These are phyloP conservation scores for Nipponacmea schrenckii DNA, from an alignment of 2,888 invertebrate species.

Conservation along the genomic window DNA sequence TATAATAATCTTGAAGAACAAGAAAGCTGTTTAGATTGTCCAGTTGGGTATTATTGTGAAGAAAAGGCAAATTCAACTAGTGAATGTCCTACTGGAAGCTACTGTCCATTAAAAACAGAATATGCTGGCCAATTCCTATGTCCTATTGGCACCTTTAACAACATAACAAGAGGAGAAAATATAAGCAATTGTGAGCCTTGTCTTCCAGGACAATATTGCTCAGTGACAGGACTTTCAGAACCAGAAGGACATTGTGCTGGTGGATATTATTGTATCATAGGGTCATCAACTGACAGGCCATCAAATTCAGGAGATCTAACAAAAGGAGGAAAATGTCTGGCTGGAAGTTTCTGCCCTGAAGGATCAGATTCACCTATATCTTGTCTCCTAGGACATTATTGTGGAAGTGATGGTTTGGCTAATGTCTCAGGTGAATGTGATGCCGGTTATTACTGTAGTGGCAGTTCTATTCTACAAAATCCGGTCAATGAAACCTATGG, in stretches of 20 bases:
- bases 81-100: slow-evolving; percentile 58
- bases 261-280: slow-evolving; percentile 62
- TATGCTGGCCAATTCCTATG: slow-evolving; percentile 59
- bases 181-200: slow-evolving; percentile 53
- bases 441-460: slow-evolving; percentile 61
- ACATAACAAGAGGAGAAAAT: slow-evolving; percentile 44
- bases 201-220: slow-evolving; percentile 61
- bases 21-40: slow-evolving; percentile 56
- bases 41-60: slow-evolving; percentile 60
- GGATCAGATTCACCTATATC: slow-evolving; percentile 51
- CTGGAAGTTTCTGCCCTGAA: slow-evolving; percentile 61
- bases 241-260: slow-evolving; percentile 57
- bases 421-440: slow-evolving; percentile 53
- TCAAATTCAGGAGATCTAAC: slow-evolving; percentile 45
- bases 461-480: slow-evolving; percentile 54
- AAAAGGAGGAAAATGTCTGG: slow-evolving; percentile 51
- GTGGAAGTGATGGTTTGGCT: slow-evolving; percentile 50
- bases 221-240: slow-evolving; percentile 45
- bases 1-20: slow-evolving; percentile 51
- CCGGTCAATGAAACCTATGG: slow-evolving; percentile 63
- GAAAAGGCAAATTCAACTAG: slow-evolving; percentile 46
- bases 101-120: slow-evolving; percentile 52
- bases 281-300: slow-evolving; percentile 57
- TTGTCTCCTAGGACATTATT: slow-evolving; percentile 59
- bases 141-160: slow-evolving; percentile 60